A percentile compares a stretch with the other conserved stretches of the same genome.
Evolutionary conservation across 23 tunicate genomes (phyloP).

Genomic region (Ciona savignyi): DNA sequence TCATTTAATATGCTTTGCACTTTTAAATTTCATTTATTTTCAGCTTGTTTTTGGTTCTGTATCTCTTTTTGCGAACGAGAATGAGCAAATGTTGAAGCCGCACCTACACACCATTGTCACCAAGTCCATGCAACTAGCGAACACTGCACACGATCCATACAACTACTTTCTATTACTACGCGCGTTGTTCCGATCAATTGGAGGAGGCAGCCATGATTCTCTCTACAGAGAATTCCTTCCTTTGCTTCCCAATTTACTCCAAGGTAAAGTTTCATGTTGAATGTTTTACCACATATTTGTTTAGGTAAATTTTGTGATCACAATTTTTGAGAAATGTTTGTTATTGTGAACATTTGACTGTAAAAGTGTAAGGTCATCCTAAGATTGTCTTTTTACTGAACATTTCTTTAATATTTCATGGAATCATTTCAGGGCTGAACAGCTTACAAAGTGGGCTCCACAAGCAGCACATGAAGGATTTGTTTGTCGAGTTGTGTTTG

Average conservation of each 20-base stretch:
- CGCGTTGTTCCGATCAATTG: constrained; percentile 95
- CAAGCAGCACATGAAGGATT: constrained; percentile 97
- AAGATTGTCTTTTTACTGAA: no score
- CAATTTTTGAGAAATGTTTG: no score
- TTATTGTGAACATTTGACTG: no score
- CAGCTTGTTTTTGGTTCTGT: constrained; percentile 98
- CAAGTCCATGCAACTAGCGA: constrained; percentile 78
- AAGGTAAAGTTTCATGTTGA: no score
- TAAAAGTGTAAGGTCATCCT: no score
- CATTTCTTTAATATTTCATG: no score
- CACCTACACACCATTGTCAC: constrained; percentile 97
- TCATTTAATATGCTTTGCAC: no score
- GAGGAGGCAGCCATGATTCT: constrained; percentile 97
- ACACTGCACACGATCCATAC: constrained; percentile 94
- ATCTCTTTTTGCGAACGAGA: constrained; percentile 85
- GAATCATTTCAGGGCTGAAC: constrained; percentile 81
- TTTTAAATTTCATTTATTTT: no score
- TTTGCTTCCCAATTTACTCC: constrained; percentile 80
- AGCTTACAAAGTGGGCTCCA: constrained; percentile 95
- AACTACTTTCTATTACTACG: constrained; percentile 94
- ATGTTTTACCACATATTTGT: no score
- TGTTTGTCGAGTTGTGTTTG: constrained; percentile 93
- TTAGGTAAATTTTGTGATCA: no score
- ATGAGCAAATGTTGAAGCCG: constrained; percentile 99
- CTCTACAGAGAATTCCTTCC: constrained; percentile 97